Base-by-base conservation (phyloP, 2,113 vertebrate species). In the Abramis brama region DNA sequence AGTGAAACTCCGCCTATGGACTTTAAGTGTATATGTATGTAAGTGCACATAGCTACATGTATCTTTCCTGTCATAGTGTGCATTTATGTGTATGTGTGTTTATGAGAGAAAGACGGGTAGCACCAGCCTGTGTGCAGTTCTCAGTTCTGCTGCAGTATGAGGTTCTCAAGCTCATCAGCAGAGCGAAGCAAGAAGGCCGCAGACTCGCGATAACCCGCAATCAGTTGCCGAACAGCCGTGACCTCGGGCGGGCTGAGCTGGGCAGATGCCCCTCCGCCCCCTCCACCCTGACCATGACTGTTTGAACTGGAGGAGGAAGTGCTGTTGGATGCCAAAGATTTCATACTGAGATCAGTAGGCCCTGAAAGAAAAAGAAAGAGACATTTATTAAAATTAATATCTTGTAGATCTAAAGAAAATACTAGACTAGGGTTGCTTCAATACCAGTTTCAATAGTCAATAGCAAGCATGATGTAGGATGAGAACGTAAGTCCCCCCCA, bases 141-240 rank as follows among this genome's bases (percentile, higher is more conserved):
- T 89, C 97, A 99, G 97, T 99, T 99, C 96, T 99, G 98, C 94
- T 99, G 98, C 93, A 99, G 96, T 95, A 99, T 99, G 90, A 99
- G 97, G 95, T 97, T 99, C 94, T 99, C 98, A 90, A 99, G 97
- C 96, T 99, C 98, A 60, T 99, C 98, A 73, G 98, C 98, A 4
- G 98, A 99, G 91, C 98, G 98, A 74, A 99, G 91, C 91, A 99
- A 93, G 95, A 99, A 99, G 12, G 98, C 98, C 0, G 98, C 98
- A 0, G 98, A 99, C 95, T 99, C 98, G 85, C 98, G 95, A 87
- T 99, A 99, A 25, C 98, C 98, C 0, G 98, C 98, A 75, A 99
- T 98, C 0, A 99, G 97, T 94, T 99, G 98, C 91, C 97, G 94
- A 92, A 99, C 98, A 0, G 98, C 98, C 0, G 97, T 99, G 83